phyloP scores from a whole-genome alignment of 2,888 invertebrate genomes.

The Agonopterix arenella region DNA sequence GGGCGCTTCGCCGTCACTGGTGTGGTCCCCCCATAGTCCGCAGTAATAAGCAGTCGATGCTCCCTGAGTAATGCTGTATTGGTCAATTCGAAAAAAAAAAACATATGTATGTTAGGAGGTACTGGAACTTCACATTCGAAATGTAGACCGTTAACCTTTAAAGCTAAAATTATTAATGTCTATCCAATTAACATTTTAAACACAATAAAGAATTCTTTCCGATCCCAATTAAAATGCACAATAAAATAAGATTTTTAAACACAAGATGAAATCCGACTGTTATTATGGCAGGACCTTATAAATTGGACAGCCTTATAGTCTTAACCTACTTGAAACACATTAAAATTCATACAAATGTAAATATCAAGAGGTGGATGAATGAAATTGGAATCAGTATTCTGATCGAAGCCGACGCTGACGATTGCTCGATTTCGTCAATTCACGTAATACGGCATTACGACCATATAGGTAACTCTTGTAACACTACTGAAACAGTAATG shows the following conservation, averaged over 20 bases:
- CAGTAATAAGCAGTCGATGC: no score
- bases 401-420: conserved; percentile 9
- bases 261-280: neutral
- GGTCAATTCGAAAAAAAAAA: no score
- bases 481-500: neutral
- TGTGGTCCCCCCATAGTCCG: no score
- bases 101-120: no score
- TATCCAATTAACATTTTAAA: no score
- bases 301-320: conserved; percentile 1
- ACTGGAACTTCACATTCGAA: no score
- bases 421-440: conserved; percentile 12
- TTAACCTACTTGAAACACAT: conserved; percentile 4
- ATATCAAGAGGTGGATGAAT: conserved; percentile 14
- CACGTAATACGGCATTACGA: conserved; percentile 16
- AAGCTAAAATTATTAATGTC: no score
- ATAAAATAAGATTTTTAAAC: neutral
- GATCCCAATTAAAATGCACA: no score
- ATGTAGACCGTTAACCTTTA: no score
- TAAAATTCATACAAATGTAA: conserved; percentile 3
- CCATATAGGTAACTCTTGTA: conserved; percentile 1
- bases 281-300: neutral
- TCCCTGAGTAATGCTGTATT: no score
- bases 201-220: no score
- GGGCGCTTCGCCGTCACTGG: no score
- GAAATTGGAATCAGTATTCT: conserved; percentile 16